Percentiles rank a stretch among this genome's conserved stretches.
phyloP scores from a whole-genome alignment of 1,140 invertebrate species.

The Phthorimaea operculella region DNA sequence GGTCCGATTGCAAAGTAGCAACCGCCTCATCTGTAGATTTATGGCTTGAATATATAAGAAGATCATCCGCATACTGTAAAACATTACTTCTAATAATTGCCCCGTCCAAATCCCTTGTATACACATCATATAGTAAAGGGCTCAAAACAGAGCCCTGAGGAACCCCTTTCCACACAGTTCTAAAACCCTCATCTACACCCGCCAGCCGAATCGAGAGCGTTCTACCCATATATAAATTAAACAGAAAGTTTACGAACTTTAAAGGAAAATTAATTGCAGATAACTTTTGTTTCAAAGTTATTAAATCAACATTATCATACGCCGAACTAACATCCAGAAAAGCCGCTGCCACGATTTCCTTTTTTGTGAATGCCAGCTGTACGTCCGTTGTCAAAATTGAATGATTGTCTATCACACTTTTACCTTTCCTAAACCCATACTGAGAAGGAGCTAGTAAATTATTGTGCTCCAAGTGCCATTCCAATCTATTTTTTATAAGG shows the following conservation, averaged over 20 bases:
- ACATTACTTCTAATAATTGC: conserved; percentile 9
- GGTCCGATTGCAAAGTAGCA: no score
- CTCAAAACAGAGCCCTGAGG: no score
- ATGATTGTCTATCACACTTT: background rate
- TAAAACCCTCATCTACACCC: no score
- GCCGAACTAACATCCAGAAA: background rate
- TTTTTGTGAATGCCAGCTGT: conserved; percentile 1
- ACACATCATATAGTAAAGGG: no score
- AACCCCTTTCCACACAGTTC: no score
- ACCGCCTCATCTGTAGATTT: no score
- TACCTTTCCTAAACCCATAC: conserved; percentile 11
- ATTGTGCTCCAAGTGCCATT: background rate
- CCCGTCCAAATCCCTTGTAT: conserved; percentile 9
- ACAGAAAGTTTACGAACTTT: conserved; percentile 9
- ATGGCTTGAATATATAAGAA: conserved; percentile 12
- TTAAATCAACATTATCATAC: conserved; percentile 15
- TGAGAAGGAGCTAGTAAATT: conserved; percentile 4
- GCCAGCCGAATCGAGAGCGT: no score
- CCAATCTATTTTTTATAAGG: background rate
- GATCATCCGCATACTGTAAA: conserved; percentile 18
- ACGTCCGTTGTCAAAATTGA: background rate
- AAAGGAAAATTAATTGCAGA: conserved; percentile 5
- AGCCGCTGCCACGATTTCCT: conserved; percentile 1
- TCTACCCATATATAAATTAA: background rate
- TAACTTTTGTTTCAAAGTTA: conserved; percentile 14